Evolutionary conservation across 2,888 invertebrate genomes (phyloP), one percentile per base, ranked within the genome.

Genomic region (Rhodophaea formosa): DNA sequence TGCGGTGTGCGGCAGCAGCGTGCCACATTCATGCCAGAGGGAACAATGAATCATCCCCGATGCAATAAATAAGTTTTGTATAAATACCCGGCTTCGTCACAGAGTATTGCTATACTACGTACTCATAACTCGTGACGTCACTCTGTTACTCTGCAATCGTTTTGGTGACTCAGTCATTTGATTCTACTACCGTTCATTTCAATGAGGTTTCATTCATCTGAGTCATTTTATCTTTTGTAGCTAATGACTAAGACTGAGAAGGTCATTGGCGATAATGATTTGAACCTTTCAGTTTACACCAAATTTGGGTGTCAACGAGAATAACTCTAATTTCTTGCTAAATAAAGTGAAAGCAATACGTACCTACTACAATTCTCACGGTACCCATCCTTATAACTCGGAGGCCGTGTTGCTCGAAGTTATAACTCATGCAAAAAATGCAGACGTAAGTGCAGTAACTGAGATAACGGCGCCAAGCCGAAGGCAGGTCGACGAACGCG

Each of bases 401-500:
- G n/a, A n/a, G n/a, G n/a, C n/a, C n/a, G n/a, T n/a, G n/a, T n/a
- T n/a, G n/a, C n/a, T n/a, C n/a, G n/a, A n/a, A n/a, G n/a, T n/a
- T n/a, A n/a, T n/a, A n/a, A 53, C 44, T 53, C 15, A 44, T 53
- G 53, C 53, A 68, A 74, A 76, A 74, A 71, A 68, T 70, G 66
- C 68, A 63, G 58, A 65, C 30, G 63, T 74, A 71, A 70, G 71
- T 75, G 75, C 74, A 75, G 72, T 79, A 75, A 77, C 64, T 62
- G 74, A 72, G 74, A 77, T 78, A 80, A 78, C 74, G 78, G 77
- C 73, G 72, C 69, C 71, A 75, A 73, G 71, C 73, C 70, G 77
- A 77, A 75, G 76, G 76, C 74, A 79, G 87, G 85, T 88, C 86
- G 79, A 77, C 72, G 86, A 84, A 83, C 89, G 78, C 76, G 66